A percentile compares a stretch with the other conserved stretches of the same genome.
phyloP scores from a whole-genome alignment of 1,140 invertebrate species.

The Megalonaias nervosa region DNA sequence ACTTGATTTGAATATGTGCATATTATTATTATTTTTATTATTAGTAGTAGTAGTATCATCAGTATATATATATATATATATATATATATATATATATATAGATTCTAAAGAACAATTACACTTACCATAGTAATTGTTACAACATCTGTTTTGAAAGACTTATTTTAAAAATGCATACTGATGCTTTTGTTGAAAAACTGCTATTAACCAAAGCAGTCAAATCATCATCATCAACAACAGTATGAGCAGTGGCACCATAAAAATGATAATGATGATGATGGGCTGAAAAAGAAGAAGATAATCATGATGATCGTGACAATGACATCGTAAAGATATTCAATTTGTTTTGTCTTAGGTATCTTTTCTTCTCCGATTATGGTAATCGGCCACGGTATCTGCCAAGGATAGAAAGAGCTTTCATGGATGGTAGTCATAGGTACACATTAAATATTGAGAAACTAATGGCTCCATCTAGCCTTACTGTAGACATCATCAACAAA shows the following conservation, averaged over 20 bases:
- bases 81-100: too few relatives aligned
- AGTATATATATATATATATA: too few relatives aligned
- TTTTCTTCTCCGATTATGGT: conserved; percentile 97
- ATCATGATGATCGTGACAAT: too few relatives aligned
- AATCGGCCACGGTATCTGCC: conserved; percentile 79
- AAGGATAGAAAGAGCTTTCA: conserved; percentile 92
- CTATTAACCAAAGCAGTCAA: neutral
- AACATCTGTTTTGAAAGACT: too few relatives aligned
- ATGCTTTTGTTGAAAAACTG: neutral
- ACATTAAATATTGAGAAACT: conserved; percentile 95
- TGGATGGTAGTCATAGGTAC: conserved; percentile 91
- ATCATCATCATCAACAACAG: neutral
- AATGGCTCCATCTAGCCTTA: conserved; percentile 97
- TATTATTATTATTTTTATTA: too few relatives aligned
- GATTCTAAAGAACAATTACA: too few relatives aligned
- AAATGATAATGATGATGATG: neutral
- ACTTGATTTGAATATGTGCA: neutral
- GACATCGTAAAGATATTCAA: neutral
- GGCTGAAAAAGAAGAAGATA: neutral
- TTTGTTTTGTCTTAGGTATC: conserved; percentile 72
- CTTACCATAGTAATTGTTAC: too few relatives aligned
- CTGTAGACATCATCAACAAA: conserved; percentile 89
- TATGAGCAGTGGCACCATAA: neutral
- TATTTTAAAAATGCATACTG: neutral
- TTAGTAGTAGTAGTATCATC: too few relatives aligned